Evolutionary conservation across 2,113 vertebrate genomes (phyloP), one percentile per base, ranked within the genome.

Genomic region (Muscicapa adusta): DNA sequence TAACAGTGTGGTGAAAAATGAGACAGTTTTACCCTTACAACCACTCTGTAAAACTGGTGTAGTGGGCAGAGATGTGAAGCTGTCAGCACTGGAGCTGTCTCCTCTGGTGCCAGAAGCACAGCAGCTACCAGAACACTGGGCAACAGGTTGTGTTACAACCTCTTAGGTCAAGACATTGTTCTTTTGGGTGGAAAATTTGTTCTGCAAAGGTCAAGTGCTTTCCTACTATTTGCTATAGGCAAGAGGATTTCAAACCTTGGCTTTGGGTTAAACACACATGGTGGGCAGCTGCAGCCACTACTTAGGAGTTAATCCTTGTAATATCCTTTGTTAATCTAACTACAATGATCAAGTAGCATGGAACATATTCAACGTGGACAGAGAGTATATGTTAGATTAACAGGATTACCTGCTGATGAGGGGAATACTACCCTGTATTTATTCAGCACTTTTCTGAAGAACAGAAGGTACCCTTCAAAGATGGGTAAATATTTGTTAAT

Each of bases 311-410:
- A 92, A 96, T 95, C 83, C 65, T 43, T 75, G 43, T 45, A 93
- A 81, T 63, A 91, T 20, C 63, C 72, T 89, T 93, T 14, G 38
- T 93, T 91, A 92, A 92, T 86, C 88, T 92, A 92, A 84, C 72
- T 67, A 67, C 72, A 90, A 28, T 29, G 47, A 85, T 79, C 75
- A 50, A 95, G 90, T 51, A 38, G 33, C 48, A 77, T 8, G n/a
- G 76, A 93, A 86, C 56, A 67, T 63, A 84, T 36, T 77, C 60
- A 71, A 57, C 73, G 60, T 81, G 75, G 57, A 68, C 86, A 91
- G 8, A 48, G 51, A 47, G 40, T 29, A n/a, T 14, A 36, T 5
- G 43, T 67, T 71, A 78, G 79, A 92, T 65, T 88, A 88, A 74
- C 68, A 91, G 72, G 92, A 94, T 91, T 83, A 91, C 38, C 63